Evolutionary conservation across 2,888 invertebrate genomes (phyloP), one percentile per base, ranked within the genome.

Genomic region (Catocala sponsa): DNA sequence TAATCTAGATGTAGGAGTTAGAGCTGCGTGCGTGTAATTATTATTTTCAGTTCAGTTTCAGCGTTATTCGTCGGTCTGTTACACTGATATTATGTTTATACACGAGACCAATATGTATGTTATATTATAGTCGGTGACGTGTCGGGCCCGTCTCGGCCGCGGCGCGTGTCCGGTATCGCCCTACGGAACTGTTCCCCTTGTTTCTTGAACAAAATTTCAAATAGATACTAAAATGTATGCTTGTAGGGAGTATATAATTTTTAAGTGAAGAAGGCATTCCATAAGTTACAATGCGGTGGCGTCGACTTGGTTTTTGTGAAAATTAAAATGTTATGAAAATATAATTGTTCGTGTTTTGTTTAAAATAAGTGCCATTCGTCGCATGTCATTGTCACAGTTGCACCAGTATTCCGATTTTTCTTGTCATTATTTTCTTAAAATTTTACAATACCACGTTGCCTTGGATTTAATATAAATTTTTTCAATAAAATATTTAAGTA

Each of bases 401-500:
- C 70, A 74, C 72, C 71, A 68, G 74, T 77, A 74, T 70, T 70
- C 79, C 73, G 62, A 74, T 71, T 70, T 72, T 62, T 87, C 85
- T 84, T 86, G 87, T 88, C 88, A 87, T 89, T 87, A 83, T 85
- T 86, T 87, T 87, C 88, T 87, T 86, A 89, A 90, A 88, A 85
- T 90, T 90, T 90, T 92, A 90, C 91, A 78, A 92, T 92, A 95
- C 95, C 94, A 91, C 88, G 94, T 94, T 94, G 94, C 95, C 95
- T 95, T 94, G 92, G 91, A 90, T 91, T 87, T 93, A 93, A 91
- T 89, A 92, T 91, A 91, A 91, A 84, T 85, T 87, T 92, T 94
- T 95, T 93, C 91, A 93, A 94, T 92, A 94, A 94, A 94, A 92
- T 87, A 91, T 91, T 92, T 93, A 92, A 94, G 91, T 91, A 91